Percentiles rank a stretch among this genome's conserved stretches.
Evolutionary conservation across 2,797 vertebrate genomes (phyloP).

Genomic region (Acestrorhynchus altus): DNA sequence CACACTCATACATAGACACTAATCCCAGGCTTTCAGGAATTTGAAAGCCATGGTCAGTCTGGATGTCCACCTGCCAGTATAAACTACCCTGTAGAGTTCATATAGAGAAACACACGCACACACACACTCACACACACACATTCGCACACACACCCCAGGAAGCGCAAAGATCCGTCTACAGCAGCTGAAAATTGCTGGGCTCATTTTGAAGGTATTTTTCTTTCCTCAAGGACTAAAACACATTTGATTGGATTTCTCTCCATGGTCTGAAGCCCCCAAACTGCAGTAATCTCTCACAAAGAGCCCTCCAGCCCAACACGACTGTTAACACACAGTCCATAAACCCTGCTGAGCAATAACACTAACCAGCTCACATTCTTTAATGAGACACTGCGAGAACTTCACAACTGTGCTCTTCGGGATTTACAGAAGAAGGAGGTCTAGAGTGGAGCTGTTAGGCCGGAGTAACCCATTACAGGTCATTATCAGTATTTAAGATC

Average conservation of each 20-base stretch:
- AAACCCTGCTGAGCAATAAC: neutral
- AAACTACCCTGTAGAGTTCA: slow-evolving; percentile 45
- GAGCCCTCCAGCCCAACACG: neutral
- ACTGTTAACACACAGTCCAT: neutral
- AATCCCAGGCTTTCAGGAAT: slow-evolving; percentile 56
- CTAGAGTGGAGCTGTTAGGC: too few species aligned
- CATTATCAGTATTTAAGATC: too few species aligned
- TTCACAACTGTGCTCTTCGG: neutral
- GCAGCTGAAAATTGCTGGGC: neutral
- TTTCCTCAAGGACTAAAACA: neutral
- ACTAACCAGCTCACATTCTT: neutral
- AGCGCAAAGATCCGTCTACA: neutral
- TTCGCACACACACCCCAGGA: neutral
- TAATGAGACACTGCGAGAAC: neutral
- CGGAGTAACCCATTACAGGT: too few species aligned
- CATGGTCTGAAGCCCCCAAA: neutral
- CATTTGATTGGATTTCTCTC: neutral
- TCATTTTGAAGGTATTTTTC: neutral
- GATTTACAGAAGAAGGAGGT: too few species aligned
- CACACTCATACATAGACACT: slow-evolving; percentile 13
- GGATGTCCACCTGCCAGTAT: slow-evolving; percentile 55
- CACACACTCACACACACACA: too few species aligned
- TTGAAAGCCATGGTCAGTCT: slow-evolving; percentile 46
- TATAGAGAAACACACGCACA: neutral
- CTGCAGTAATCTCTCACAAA: neutral